A percentile compares a stretch with the other conserved stretches of the same genome.
These are phyloP conservation scores for Tupaia chinensis DNA, from an alignment of 2,113 vertebrate genomes.

Conservation along the genomic window DNA sequence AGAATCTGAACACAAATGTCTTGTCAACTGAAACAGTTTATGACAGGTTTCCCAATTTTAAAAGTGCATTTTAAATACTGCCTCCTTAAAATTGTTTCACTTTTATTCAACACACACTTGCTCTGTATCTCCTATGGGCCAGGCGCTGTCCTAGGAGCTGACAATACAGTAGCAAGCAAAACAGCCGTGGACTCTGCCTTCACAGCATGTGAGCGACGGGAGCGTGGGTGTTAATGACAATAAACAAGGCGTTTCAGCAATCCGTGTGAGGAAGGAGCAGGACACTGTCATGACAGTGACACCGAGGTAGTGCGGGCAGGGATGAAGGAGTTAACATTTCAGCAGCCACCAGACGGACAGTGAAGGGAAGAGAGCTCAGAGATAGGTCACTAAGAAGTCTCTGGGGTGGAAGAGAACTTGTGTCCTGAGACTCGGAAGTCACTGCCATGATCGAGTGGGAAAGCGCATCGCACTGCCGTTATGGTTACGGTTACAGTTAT, in stretches of 20 bases:
- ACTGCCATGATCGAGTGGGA: neutral
- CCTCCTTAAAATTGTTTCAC: neutral
- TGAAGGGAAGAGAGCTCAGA: neutral
- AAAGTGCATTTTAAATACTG: conserved; percentile 6
- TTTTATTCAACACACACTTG: neutral
- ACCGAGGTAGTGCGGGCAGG: neutral
- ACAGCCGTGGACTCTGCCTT: neutral
- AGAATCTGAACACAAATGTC: conserved; percentile 14
- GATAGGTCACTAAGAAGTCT: neutral
- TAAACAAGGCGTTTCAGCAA: neutral
- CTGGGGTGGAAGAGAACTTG: neutral
- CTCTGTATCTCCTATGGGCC: neutral
- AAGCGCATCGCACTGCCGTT: rapidly evolving
- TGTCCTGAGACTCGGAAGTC: neutral
- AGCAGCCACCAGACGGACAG: neutral
- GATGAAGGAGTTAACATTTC: neutral
- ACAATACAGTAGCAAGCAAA: neutral
- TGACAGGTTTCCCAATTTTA: neutral
- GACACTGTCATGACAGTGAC: no score
- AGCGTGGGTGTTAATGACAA: neutral
- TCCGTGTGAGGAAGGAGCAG: neutral
- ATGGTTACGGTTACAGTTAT: neutral
- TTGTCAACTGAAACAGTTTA: neutral
- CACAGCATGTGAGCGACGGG: neutral
- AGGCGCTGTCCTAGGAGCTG: neutral